A percentile compares a stretch with the other conserved stretches of the same genome.
Evolutionary conservation across 2,797 vertebrate genomes (phyloP).

Genomic region (Danio jaintianensis): DNA sequence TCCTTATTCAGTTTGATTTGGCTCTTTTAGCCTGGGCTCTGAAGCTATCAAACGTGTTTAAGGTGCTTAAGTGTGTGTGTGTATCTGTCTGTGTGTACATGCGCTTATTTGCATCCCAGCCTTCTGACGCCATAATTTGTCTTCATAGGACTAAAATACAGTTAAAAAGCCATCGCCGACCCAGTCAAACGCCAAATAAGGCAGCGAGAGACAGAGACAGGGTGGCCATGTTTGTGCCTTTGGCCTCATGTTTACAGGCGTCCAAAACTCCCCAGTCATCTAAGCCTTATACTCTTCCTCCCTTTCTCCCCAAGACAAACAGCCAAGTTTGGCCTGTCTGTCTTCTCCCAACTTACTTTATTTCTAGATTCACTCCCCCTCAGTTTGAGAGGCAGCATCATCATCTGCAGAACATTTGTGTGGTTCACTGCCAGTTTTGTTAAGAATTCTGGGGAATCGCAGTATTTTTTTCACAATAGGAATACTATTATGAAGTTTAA

Average conservation of each 20-base stretch:
- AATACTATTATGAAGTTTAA: not conserved
- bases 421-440: constrained; percentile 2
- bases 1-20: constrained; percentile 28
- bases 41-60: constrained; percentile 13
- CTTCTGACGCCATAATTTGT: constrained; percentile 48
- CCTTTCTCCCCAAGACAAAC: constrained; percentile 46
- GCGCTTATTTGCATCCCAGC: not conserved
- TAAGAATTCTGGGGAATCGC: not conserved
- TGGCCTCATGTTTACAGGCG: constrained; percentile 74
- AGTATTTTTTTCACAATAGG: not conserved
- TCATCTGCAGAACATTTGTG: constrained; percentile 18
- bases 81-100: not conserved
- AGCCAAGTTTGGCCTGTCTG: constrained; percentile 60
- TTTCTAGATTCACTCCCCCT: constrained; percentile 47
- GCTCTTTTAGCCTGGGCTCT: not conserved
- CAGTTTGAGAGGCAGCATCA: constrained; percentile 14
- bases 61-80: constrained; percentile 15
- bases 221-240: constrained; percentile 68
- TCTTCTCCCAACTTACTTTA: constrained; percentile 55
- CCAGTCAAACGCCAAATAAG: constrained; percentile 74
- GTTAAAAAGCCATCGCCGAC: constrained; percentile 48
- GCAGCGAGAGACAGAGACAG: constrained; percentile 59
- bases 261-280: constrained; percentile 56
- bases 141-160: constrained; percentile 30
- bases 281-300: constrained; percentile 56